Conservation (phyloP, 64 coral and sea anemone species). For the Dendrophyllia cribrosa region DNA sequence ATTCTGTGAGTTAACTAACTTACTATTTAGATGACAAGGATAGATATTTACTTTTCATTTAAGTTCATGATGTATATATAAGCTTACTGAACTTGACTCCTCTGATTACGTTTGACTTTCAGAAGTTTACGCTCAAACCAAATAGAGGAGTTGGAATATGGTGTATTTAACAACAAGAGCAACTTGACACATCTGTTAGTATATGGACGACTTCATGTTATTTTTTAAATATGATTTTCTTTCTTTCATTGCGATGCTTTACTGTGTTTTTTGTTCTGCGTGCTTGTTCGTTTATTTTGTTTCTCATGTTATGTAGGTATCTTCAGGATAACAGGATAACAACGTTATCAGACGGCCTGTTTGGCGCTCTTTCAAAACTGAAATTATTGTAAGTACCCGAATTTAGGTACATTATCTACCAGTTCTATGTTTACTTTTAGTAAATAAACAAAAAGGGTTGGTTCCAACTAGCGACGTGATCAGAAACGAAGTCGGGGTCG, state of each 20-base stretch:
- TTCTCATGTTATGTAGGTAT: background rate
- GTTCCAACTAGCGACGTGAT: no score
- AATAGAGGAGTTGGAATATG: background rate
- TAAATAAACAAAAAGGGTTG: no score
- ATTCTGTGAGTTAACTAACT: background rate
- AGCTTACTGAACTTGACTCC: background rate
- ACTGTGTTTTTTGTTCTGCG: no score
- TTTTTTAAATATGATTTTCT: no score
- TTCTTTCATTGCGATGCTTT: no score
- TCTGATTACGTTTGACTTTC: background rate
- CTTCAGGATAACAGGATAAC: conserved; percentile 1
- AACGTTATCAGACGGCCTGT: background rate
- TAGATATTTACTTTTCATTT: no score
- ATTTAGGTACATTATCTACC: no score
- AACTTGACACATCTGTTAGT: conserved; percentile 24
- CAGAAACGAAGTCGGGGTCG: no score
- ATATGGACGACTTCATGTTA: background rate
- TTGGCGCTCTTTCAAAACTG: background rate
- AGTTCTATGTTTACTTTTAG: no score
- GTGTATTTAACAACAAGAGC: conserved; percentile 9
- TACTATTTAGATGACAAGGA: no score
- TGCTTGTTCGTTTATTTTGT: background rate
- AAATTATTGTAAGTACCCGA: background rate
- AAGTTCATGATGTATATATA: background rate
- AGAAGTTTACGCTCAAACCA: conserved; percentile 17